Base-by-base conservation (phyloP, 2,113 vertebrate genomes). In the Heterochromis multidens region DNA sequence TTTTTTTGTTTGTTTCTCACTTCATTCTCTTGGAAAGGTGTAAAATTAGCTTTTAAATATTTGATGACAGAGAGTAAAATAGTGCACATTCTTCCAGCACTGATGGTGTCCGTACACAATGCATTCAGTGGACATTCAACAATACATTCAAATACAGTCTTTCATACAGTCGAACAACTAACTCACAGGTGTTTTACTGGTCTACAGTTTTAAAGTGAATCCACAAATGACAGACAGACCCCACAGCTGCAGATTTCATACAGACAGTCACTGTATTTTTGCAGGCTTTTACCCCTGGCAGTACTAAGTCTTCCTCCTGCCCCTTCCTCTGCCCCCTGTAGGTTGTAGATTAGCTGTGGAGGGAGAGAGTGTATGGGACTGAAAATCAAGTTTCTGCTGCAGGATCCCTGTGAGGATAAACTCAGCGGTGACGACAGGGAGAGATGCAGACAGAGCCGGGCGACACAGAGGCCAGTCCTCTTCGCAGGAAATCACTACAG, bases 331-430 rank as follows among this genome's bases (percentile, higher is more conserved):
- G 54, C 92, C 90, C 25, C 83, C 84, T 31, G 91, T 57, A 13
- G 87, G 67, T 23, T 77, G 86, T 9, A 21, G 31, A 4, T 31
- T 54, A 10, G 88, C 27, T 9, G 57, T 62, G 21, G 90, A 82
- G 14, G 58, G 67, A 1, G 89, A 40, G 27, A 98, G 91, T 16
- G 87, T 23, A 59, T 97, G 95, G 1, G 91, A 90, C 21, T 94
- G 89, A 8, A 96, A 88, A 88, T 95, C 96, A 7, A 95, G 85
- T 83, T 95, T 96, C 93, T 98, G 97, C 87, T 96, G 97, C 59
- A 98, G 95, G 80, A 98, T 97, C 23, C 97, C 97, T 0, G 96
- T 97, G 80, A 98, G 96, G 54, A 98, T 91, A 88, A 98, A 97
- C 91, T 98, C 97, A 0, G 97, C 91, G 1, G 94, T 96, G 60